Base-by-base conservation (phyloP, 2,113 vertebrate genomes). In the Plotosus lineatus region DNA sequence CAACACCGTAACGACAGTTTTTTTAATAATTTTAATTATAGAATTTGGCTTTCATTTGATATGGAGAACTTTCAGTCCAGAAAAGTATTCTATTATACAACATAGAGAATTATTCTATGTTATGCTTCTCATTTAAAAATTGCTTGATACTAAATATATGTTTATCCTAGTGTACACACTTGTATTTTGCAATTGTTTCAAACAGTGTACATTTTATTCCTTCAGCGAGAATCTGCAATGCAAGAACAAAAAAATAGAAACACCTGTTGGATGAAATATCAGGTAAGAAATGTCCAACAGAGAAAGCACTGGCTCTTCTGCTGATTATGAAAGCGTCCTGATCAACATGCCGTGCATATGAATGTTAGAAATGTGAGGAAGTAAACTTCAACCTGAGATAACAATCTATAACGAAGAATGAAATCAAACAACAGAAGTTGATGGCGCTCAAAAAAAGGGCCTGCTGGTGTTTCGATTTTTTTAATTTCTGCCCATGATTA, bases 291-390 rank as follows among this genome's bases (percentile, higher is more conserved):
- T 26, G 48, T 56, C 26, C 17, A 77, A 23, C 84, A 85, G 80
- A 85, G 84, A 85, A 80, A 85, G 80, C 76, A 1, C 38, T 75
- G 76, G 69, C 84, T 82, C 71, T 85, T 82, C 80, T 85, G 83
- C 77, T 48, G 15, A 31, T 36, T 36, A 51, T 40, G 28, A 15
- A 48, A 12, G 56, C 46, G 42, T 38, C 21, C 23, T 23, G 6
- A 21, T 21, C 17, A 44, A 50, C 58, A 51, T 14, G 44, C 44
- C 17, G n/a, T 38, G 65, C 38, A 14, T 51, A 51, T 3, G 50
- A 63, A 53, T 15, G 26, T 14, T 9, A 50, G 2, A 10, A 72
- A 58, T 48, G 51, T 33, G 19, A 55, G 46, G 36, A 50, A 21
- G 26, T 36, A 71, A 79, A 33, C 17, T 55, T 33, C 8, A 42